phyloP scores from a whole-genome alignment of 2,113 vertebrate genomes.

The Dascyllus trimaculatus region DNA sequence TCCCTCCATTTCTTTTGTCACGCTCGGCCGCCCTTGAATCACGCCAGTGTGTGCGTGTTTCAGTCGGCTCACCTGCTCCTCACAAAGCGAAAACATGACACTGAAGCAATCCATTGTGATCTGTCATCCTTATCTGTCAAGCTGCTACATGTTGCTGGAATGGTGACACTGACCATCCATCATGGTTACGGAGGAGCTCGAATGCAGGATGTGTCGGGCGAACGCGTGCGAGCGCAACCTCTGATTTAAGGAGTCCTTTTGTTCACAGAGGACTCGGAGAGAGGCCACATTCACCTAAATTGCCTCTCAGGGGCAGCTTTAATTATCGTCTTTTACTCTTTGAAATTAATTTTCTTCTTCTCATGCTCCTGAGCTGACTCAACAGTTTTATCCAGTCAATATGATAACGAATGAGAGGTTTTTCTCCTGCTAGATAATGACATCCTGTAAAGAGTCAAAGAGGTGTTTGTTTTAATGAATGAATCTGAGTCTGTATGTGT shows the following conservation, averaged over 20 bases:
- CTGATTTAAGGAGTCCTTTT: conserved; percentile 9
- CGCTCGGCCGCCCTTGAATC: conserved; percentile 42
- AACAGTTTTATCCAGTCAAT: conserved; percentile 14
- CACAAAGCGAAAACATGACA: conserved; percentile 57
- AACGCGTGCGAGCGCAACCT: background rate
- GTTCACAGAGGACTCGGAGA: conserved; percentile 17
- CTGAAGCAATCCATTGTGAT: conserved; percentile 38
- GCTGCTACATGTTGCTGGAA: conserved; percentile 37
- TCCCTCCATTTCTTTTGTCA: conserved; percentile 3
- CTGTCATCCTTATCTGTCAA: conserved; percentile 61
- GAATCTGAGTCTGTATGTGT: background rate
- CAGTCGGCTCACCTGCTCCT: conserved; percentile 42
- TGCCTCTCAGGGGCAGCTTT: conserved; percentile 17
- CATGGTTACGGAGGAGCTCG: conserved; percentile 39
- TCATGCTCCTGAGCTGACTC: conserved; percentile 8
- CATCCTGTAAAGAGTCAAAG: background rate
- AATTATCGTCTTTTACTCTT: conserved; percentile 35
- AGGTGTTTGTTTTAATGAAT: background rate
- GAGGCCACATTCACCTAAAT: conserved; percentile 29
- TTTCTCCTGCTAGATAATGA: conserved; percentile 12
- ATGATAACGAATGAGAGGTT: conserved; percentile 1
- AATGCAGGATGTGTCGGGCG: background rate
- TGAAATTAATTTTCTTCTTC: conserved; percentile 44
- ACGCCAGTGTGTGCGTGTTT: conserved; percentile 15
- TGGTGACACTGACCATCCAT: conserved; percentile 58